These are phyloP conservation scores for Fragum sueziense DNA, from an alignment of 2,888 invertebrate species.

Conservation along the genomic window DNA sequence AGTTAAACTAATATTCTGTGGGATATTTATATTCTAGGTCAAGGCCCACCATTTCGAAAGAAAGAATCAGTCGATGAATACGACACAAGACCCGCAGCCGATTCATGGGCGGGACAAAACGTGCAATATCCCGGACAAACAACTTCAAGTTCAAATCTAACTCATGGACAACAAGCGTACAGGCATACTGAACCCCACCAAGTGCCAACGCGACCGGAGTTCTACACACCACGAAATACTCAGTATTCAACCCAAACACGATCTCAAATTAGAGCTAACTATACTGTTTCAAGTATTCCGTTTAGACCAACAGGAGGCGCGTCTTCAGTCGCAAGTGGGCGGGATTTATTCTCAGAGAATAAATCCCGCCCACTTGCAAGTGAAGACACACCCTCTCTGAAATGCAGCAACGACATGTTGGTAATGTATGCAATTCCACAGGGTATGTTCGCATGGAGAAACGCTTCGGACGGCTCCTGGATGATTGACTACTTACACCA, in stretches of 20 bases:
- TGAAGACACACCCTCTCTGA: slow-evolving; percentile 43
- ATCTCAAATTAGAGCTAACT: background rate
- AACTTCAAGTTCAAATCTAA: background rate
- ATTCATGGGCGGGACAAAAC: slow-evolving; percentile 33
- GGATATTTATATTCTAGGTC: background rate
- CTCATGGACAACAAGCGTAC: background rate
- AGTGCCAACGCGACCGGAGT: background rate
- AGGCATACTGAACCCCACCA: background rate
- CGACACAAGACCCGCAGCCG: slow-evolving; percentile 33
- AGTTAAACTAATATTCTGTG: too few relatives aligned
- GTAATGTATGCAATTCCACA: slow-evolving; percentile 59
- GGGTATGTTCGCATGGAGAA: slow-evolving; percentile 55
- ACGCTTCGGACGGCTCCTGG: slow-evolving; percentile 52
- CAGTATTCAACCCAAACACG: background rate
- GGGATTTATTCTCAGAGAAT: background rate
- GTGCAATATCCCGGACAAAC: background rate
- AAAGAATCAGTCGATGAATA: slow-evolving; percentile 30
- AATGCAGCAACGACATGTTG: slow-evolving; percentile 55
- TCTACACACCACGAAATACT: background rate
- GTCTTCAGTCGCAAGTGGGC: background rate
- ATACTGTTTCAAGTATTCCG: slow-evolving; percentile 2
- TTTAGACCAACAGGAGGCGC: background rate
- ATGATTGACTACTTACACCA: slow-evolving; percentile 55
- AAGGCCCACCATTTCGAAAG: background rate
- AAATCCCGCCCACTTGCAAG: slow-evolving; percentile 23